A percentile compares a stretch with the other conserved stretches of the same genome.
These are phyloP conservation scores for Lethenteron reissneri DNA, from an alignment of 2,113 vertebrate genomes.

Conservation along the genomic window DNA sequence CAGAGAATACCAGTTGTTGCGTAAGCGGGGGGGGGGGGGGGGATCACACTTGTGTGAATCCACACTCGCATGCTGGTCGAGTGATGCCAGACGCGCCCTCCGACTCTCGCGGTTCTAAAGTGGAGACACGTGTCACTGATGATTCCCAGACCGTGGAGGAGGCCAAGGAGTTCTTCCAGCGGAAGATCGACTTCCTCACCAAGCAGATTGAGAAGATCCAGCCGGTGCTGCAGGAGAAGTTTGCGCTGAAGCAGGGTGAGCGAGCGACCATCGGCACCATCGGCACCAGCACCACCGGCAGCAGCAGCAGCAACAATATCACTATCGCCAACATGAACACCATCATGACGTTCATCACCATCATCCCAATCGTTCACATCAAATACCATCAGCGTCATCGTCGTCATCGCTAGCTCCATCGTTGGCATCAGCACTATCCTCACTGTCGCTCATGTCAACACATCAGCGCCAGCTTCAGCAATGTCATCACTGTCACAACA, in stretches of 20 bases:
- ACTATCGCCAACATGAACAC: background rate
- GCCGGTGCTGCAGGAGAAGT: conserved; percentile 64
- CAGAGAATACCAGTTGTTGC: too few relatives aligned
- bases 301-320: background rate
- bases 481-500: too few relatives aligned
- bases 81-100: background rate
- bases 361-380: background rate
- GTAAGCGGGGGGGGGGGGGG: too few relatives aligned
- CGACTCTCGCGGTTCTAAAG: background rate
- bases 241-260: conserved; percentile 62
- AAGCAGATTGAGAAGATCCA: conserved; percentile 89
- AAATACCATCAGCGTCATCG: background rate
- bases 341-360: background rate
- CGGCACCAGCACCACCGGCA: background rate
- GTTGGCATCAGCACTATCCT: background rate
- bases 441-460: too few relatives aligned
- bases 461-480: too few relatives aligned
- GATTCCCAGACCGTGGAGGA: conserved; percentile 35
- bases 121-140: background rate
- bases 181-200: conserved; percentile 71
- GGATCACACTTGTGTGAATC: too few relatives aligned
- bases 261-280: background rate
- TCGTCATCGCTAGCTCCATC: background rate
- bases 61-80: background rate
- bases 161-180: conserved; percentile 58